Evolutionary conservation across 2,797 vertebrate species (phyloP), one percentile per base, ranked within the genome.

Genomic region (Hybognathus amarus): DNA sequence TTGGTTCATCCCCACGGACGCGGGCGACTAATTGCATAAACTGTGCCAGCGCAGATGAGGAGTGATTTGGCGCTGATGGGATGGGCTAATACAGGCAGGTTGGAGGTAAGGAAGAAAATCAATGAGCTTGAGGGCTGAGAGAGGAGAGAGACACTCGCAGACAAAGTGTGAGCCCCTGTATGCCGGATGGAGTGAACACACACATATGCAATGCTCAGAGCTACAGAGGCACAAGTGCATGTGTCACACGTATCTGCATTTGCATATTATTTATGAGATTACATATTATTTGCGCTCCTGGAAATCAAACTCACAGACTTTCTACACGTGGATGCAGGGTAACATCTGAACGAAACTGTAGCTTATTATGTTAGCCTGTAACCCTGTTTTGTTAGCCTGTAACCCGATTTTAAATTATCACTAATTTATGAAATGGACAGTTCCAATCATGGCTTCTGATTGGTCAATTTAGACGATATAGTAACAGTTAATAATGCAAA

Each of bases 1-100:
- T 79, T 80, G 74, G 71, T 68, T 66, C 67, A 79, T 88, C 90
- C 88, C 87, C 66, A 73, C 68, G 79, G 85, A 88, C 68, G 77
- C 77, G 76, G 84, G 75, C 74, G 47, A 80, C 91, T 94, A 93
- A 94, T 95, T 95, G 94, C 92, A 89, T 87, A 89, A 91, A 91
- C 83, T 82, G 91, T 92, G 87, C 79, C 92, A 91, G 92, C 91
- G 88, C 92, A 91, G 92, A 94, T 94, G 94, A 94, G 90, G 90
- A 92, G 94, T 93, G 91, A 93, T 92, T 87, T 86, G 85, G 83
- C 66, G 45, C 75, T 79, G 91, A 92, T 91, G 91, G 90, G 90
- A 87, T 59, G 86, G 85, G 88, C 87, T 92, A 89, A 94, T 91
- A 91, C 91, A 90, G 88, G 78, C 82, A 63, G 79, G 45, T 61